Evolutionary conservation across 2,113 vertebrate species (phyloP), one percentile per base, ranked within the genome.

Genomic region (Pteruthius melanotis): DNA sequence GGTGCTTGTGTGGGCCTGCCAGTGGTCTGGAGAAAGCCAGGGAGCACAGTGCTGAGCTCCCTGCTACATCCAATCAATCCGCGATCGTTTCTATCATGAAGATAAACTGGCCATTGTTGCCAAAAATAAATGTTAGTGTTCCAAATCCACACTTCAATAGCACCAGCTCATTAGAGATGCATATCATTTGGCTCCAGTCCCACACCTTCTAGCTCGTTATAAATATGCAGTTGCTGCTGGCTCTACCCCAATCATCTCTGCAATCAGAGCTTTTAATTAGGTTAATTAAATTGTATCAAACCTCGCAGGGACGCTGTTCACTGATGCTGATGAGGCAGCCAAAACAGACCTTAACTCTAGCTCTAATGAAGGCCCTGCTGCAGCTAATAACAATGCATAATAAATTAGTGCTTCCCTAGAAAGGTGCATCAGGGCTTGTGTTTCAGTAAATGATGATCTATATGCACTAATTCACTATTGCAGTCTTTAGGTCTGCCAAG

Each of bases 251-350:
- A 99, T 99, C 99, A 99, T 98, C 99, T 98, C 99, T 98, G 99
- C 99, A 99, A 99, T 99, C 99, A 99, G 99, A 99, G 99, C 98
- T 98, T 99, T 99, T 99, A 99, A 99, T 99, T 99, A 99, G 99
- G 99, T 99, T 99, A 99, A 99, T 99, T 99, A 99, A 99, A 99
- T 99, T 99, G 99, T 99, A 99, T 99, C 99, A 99, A 99, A 99
- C 99, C 99, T 99, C 99, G 97, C 99, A 99, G 99, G 99, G 99
- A 99, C 98, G 98, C 98, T 98, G 99, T 98, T 98, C 98, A 98
- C 98, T 98, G 98, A 98, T 98, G 98, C 99, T 99, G 99, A 99
- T 99, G 99, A 99, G 98, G 98, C 99, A 99, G 99, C 98, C 98
- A 98, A 99, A 99, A 98, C 98, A 99, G 98, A 98, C 97, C 98